These are phyloP conservation scores for Hylaeus volcanicus DNA, from an alignment of 1,140 invertebrate genomes.

Conservation along the genomic window DNA sequence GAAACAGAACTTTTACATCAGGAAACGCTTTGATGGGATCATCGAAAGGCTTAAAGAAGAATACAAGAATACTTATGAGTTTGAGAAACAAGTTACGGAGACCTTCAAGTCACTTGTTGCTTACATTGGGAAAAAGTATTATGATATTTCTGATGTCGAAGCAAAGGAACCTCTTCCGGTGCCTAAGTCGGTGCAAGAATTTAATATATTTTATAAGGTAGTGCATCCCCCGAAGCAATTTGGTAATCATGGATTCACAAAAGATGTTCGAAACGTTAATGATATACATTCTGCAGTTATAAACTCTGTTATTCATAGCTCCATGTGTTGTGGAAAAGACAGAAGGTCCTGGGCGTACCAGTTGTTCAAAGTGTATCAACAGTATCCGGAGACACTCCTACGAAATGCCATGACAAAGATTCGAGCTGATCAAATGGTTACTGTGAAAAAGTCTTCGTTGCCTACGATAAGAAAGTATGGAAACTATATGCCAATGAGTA, in stretches of 20 bases:
- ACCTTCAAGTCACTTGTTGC: slow-evolving; percentile 74
- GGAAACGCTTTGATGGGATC: slow-evolving; percentile 72
- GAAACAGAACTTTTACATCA: slow-evolving; percentile 81
- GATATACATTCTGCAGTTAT: slow-evolving; percentile 78
- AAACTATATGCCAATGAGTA: slow-evolving; percentile 81
- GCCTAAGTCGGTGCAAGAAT: slow-evolving; percentile 78
- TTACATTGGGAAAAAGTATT: slow-evolving; percentile 77
- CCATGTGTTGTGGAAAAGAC: slow-evolving; percentile 83
- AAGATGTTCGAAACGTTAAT: slow-evolving; percentile 69
- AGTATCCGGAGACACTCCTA: slow-evolving; percentile 84
- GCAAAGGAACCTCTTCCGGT: slow-evolving; percentile 67
- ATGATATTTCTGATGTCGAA: slow-evolving; percentile 73
- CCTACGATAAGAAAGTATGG: slow-evolving; percentile 71
- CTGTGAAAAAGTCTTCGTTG: slow-evolving; percentile 78
- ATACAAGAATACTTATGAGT: slow-evolving; percentile 59
- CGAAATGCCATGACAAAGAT: slow-evolving; percentile 83
- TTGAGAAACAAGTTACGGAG: slow-evolving; percentile 68
- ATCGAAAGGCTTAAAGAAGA: slow-evolving; percentile 70
- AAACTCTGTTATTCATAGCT: slow-evolving; percentile 83
- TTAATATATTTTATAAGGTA: slow-evolving; percentile 75
- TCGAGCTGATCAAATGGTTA: slow-evolving; percentile 82
- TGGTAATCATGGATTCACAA: slow-evolving; percentile 60
- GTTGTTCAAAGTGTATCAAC: slow-evolving; percentile 87
- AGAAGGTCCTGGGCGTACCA: slow-evolving; percentile 84
- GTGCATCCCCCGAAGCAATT: slow-evolving; percentile 69